phyloP scores from a whole-genome alignment of 2,888 invertebrate species.

The Drosophila planitibia region DNA sequence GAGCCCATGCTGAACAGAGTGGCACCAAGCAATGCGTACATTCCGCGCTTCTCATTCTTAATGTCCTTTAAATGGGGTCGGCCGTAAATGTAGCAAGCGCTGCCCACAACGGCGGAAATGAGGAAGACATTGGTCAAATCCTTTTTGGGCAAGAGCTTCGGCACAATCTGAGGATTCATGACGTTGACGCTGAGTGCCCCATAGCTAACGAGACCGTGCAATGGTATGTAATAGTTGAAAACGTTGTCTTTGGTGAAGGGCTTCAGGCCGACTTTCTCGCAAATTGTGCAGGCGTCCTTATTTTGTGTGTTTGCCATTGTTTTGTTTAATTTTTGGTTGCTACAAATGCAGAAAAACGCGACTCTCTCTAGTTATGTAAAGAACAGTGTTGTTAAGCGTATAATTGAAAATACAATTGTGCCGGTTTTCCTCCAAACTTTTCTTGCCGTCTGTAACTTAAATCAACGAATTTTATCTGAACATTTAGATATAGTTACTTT shows the following conservation, averaged over 20 bases:
- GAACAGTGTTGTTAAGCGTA: conserved; percentile 55
- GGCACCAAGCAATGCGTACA: conserved; percentile 90
- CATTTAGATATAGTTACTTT: conserved; percentile 2
- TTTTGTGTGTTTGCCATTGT: conserved; percentile 74
- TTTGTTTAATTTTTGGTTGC: conserved; percentile 35
- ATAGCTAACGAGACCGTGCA: conserved; percentile 91
- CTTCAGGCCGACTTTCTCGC: conserved; percentile 86
- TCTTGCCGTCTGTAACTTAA: not conserved
- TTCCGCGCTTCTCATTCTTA: conserved; percentile 87
- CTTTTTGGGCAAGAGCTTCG: conserved; percentile 87
- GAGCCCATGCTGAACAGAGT: conserved; percentile 95
- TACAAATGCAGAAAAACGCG: conserved; percentile 54
- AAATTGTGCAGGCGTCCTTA: conserved; percentile 77
- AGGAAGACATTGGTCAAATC: conserved; percentile 93
- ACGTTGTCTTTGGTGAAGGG: conserved; percentile 91
- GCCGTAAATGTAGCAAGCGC: conserved; percentile 93
- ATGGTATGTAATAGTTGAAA: conserved; percentile 90
- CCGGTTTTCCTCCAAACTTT: conserved; percentile 33
- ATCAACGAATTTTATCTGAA: not conserved
- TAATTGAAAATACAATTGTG: conserved; percentile 10
- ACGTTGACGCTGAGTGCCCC: conserved; percentile 92
- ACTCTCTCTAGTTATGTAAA: conserved; percentile 70
- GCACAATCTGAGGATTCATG: conserved; percentile 92
- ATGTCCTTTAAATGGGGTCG: conserved; percentile 91
- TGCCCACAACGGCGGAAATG: conserved; percentile 92